Evolutionary conservation across 64 coral and sea anemone genomes (phyloP), one percentile per base, ranked within the genome.

Genomic region (Stichodactyla mertensii): DNA sequence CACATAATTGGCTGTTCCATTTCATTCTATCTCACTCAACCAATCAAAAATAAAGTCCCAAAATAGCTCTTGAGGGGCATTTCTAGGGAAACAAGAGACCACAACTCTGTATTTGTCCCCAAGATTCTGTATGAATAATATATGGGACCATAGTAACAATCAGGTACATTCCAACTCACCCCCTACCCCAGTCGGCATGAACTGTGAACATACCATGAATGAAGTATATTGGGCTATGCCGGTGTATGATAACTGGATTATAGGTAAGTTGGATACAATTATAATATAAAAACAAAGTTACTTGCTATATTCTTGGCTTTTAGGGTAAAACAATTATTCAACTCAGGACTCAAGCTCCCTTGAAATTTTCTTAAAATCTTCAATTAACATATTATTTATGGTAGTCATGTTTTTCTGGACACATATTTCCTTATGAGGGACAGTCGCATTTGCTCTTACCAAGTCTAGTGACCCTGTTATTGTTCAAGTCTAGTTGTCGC

Each of bases 401-500:
- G 23, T 74, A 20, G 69, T 45, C 36, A 45, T 45, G 36, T 45
- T 45, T 45, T 45, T 4, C 36, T 45, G 36, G 36, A 45, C 36
- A 2, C 36, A 45, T 45, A 45, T 45, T 45, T 45, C 36, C 0
- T 45, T 45, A 45, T 45, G 36, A 45, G 36, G 36, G 36, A 45
- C 36, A 45, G 36, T 45, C 36, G 36, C 36, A 45, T 45, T 45
- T 45, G 36, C 4, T 74, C 87, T 90, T 61, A 97, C 94, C 94
- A 55, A 97, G 83, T 66, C 94, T 87, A 52, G 94, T 97, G 20
- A 97, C 85, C 82, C 82, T 97, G 88, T 97, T 97, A 57, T 88
- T 88, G 18, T 55, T 62, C 80, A 93, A 57, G 74, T 93, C 80
- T 60, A 97, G 56, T 20, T 15, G 36, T 31, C 85, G 24, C 71